Conservation (phyloP, 2,797 vertebrate genomes). For the Masticophis lateralis region DNA sequence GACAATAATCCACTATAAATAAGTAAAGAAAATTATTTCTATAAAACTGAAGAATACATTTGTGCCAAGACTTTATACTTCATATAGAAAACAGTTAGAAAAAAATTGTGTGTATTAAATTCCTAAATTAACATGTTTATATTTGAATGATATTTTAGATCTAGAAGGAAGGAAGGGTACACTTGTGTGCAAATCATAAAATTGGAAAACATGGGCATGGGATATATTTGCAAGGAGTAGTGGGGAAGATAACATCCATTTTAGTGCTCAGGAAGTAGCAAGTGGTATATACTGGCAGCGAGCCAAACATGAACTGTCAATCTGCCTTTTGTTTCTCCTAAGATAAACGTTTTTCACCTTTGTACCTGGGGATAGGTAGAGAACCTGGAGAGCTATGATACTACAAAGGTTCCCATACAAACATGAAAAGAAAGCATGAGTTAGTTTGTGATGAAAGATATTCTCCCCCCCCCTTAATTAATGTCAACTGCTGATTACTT, state of each 20-base stretch:
- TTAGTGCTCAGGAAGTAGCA: background rate
- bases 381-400: background rate
- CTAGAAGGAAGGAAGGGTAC: background rate
- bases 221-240: background rate
- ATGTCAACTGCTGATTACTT: background rate
- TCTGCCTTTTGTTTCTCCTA: slow-evolving; percentile 1
- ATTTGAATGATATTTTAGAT: background rate
- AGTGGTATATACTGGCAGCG: background rate
- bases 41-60: background rate
- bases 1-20: background rate
- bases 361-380: background rate
- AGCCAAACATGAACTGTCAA: background rate
- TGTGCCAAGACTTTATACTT: background rate
- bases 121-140: background rate
- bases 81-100: background rate
- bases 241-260: background rate
- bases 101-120: background rate
- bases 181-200: background rate
- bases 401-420: background rate
- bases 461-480: background rate
- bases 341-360: slow-evolving; percentile 5
- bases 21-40: background rate
- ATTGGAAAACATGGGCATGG: accelerated
- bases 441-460: background rate
- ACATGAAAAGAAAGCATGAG: background rate